Base-by-base conservation (phyloP, 2,113 vertebrate species). In the Pampusana beccarii region DNA sequence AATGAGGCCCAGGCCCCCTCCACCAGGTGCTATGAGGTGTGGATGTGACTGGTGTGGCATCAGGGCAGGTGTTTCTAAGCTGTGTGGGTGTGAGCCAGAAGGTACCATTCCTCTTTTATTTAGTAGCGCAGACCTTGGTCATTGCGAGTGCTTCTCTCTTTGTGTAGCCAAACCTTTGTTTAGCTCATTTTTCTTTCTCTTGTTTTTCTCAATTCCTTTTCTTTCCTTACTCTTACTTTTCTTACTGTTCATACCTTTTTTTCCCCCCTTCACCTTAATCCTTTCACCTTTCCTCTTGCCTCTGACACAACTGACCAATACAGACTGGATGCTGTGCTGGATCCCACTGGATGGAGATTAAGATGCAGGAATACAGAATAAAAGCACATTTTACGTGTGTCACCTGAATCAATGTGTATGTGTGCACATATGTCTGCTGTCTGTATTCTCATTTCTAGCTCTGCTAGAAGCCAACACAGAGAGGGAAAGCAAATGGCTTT, bases 201-300 rank as follows among this genome's bases (percentile, higher is more conserved):
- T 21, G 1, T 90, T 89, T 90, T 80, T 26, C 40, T 44, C n/a
- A 50, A 8, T 48, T 34, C 31, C 18, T 78, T 84, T 42, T 48
- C 21, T 58, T 64, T 54, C 26, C 25, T 50, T 50, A 34, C 28
- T 70, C 25, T 50, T 50, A 34, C 28, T 70, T 82, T 69, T 66
- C 29, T 44, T 67, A 54, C 13, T 62, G 19, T 66, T 82, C 54
- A n/a, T 78, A 16, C 36, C 7, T 44, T 51, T 40, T 3, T 0
- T 0, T 0, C 0, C 7, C 3, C 5, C 8, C 10, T 54, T n/a
- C 40, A 26, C 34, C 17, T 36, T 65, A 33, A 34, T 42, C 24
- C 31, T 48, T 20, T 62, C 20, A 13, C 51, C 9, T 77, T 62
- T 79, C 62, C 31, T 61, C 54, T 86, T 53, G 16, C 16, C 31